Conservation (phyloP, 2,113 vertebrate species). For the Caranx ignobilis region DNA sequence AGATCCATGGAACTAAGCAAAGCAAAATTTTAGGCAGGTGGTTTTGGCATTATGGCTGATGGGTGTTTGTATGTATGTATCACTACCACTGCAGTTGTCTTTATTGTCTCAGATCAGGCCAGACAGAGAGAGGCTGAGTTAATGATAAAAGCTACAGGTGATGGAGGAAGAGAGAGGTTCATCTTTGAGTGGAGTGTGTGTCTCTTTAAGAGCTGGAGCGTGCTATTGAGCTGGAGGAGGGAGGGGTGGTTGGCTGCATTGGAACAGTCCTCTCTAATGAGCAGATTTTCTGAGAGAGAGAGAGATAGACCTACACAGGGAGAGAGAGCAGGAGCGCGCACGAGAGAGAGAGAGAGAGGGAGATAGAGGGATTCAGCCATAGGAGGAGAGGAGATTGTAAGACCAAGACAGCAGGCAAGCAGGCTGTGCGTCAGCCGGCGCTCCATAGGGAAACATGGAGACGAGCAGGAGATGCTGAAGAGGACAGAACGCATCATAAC, state of each 20-base stretch:
- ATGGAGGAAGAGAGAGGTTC: conserved; percentile 8
- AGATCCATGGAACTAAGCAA: too few relatives aligned
- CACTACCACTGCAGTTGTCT: background rate
- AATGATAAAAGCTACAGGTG: conserved; percentile 64
- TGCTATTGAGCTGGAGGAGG: conserved; percentile 61
- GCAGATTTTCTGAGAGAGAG: conserved; percentile 72
- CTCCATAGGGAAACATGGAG: conserved; percentile 75
- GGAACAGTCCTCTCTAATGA: conserved; percentile 82
- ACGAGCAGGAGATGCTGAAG: conserved; percentile 72
- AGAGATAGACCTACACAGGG: background rate
- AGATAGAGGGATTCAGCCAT: conserved; percentile 56
- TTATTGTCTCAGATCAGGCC: background rate
- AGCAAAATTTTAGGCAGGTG: too few relatives aligned
- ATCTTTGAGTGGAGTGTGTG: conserved; percentile 22
- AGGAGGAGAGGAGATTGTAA: conserved; percentile 67
- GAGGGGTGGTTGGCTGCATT: conserved; percentile 64
- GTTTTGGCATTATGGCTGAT: too few relatives aligned
- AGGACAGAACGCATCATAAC: conserved; percentile 54
- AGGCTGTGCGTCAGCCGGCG: conserved; percentile 73
- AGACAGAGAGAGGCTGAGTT: conserved; percentile 3
- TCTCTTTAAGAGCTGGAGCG: conserved; percentile 80
- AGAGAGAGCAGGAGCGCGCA: conserved; percentile 4
- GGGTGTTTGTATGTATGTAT: background rate
- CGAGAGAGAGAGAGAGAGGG: conserved; percentile 48
- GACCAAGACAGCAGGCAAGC: conserved; percentile 62